Percentiles rank a stretch among this genome's conserved stretches.
Evolutionary conservation across 1,140 invertebrate genomes (phyloP).

Genomic region (Magallana gigas): DNA sequence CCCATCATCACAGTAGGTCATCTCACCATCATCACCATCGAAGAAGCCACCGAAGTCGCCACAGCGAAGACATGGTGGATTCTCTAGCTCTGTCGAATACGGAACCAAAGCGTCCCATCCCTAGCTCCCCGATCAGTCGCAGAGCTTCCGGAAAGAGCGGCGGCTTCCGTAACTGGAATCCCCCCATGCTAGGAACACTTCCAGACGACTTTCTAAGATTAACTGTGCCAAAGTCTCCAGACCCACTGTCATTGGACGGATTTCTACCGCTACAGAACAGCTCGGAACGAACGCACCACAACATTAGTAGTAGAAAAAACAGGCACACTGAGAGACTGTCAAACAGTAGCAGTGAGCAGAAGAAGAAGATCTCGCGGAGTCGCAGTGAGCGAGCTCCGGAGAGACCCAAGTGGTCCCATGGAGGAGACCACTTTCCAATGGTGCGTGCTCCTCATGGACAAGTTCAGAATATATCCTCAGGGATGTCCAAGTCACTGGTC

Average conservation of each 20-base stretch:
- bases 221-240: constrained; percentile 44
- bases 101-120: constrained; percentile 61
- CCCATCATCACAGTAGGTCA: constrained; percentile 18
- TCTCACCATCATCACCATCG: constrained; percentile 45
- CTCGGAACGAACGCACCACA: constrained; percentile 20
- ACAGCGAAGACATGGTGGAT: constrained; percentile 42
- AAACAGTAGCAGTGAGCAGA: constrained; percentile 47
- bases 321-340: constrained; percentile 41
- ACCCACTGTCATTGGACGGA: not conserved
- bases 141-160: constrained; percentile 58
- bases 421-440: constrained; percentile 34
- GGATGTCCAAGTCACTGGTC: constrained; percentile 47
- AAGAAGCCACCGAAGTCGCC: constrained; percentile 8
- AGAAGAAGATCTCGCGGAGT: constrained; percentile 54
- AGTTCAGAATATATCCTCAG: not conserved
- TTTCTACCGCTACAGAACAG: constrained; percentile 18
- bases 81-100: constrained; percentile 64
- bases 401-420: constrained; percentile 34
- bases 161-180: constrained; percentile 84
- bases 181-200: constrained; percentile 88
- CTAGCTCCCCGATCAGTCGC: constrained; percentile 44
- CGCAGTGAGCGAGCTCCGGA: constrained; percentile 48
- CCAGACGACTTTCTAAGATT: constrained; percentile 88
- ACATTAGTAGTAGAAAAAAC: constrained; percentile 16
- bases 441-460: constrained; percentile 37